Percentiles rank a stretch among this genome's conserved stretches.
phyloP scores from a whole-genome alignment of 2,888 invertebrate genomes.

The Phalera bucephala region DNA sequence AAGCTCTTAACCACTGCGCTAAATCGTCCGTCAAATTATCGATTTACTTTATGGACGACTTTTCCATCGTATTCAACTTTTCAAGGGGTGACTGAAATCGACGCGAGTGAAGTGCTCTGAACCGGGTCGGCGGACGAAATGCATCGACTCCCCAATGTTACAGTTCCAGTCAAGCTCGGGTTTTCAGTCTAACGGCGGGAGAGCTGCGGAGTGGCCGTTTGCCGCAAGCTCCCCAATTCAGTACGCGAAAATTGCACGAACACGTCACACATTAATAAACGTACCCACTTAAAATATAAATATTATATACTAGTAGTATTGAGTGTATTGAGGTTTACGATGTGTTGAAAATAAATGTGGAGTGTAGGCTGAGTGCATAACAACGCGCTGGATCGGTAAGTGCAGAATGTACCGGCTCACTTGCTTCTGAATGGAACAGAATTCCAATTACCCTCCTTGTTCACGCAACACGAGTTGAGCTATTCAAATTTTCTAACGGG shows the following conservation, averaged over 20 bases:
- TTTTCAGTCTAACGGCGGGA: slow-evolving; percentile 54
- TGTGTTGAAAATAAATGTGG: slow-evolving; percentile 19
- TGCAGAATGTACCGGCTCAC: slow-evolving; percentile 32
- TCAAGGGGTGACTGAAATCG: slow-evolving; percentile 24
- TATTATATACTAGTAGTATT: no score
- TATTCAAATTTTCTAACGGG: not conserved
- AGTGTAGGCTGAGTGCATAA: slow-evolving; percentile 31
- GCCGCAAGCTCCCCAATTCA: slow-evolving; percentile 16
- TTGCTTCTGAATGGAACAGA: slow-evolving; percentile 16
- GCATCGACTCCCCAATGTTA: slow-evolving; percentile 44
- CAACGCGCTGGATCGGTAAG: slow-evolving; percentile 43
- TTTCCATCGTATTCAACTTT: no score
- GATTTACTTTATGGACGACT: no score
- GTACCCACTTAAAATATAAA: no score
- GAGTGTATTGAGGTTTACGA: not conserved
- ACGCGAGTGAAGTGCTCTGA: slow-evolving; percentile 26
- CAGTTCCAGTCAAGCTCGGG: slow-evolving; percentile 39
- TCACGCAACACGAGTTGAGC: not conserved
- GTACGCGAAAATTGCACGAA: slow-evolving; percentile 19
- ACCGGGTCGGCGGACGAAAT: slow-evolving; percentile 34
- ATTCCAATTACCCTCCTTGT: slow-evolving; percentile 14
- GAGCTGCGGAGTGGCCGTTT: slow-evolving; percentile 46
- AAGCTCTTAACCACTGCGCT: no score
- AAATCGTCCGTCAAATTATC: no score
- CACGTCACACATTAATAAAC: slow-evolving; percentile 9